phyloP scores from a whole-genome alignment of 1,140 invertebrate genomes.

The Aphaenogaster rudis region DNA sequence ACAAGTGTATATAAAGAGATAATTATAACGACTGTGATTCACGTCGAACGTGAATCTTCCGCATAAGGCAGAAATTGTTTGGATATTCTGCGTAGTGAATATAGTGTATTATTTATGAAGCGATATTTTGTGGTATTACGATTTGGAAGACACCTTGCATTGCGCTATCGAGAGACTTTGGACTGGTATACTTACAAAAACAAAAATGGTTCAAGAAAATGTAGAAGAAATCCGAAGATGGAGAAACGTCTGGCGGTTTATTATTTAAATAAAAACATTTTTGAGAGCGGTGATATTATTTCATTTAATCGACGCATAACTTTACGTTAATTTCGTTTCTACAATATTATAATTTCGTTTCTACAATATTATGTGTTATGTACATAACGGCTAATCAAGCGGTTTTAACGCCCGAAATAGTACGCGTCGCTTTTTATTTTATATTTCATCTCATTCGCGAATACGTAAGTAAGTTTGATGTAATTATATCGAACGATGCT shows the following conservation, averaged over 20 bases:
- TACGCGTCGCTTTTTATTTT: slow-evolving; percentile 6
- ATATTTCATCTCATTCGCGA: background rate
- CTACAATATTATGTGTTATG: slow-evolving; percentile 12
- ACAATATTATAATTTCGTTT: background rate
- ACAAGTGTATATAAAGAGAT: slow-evolving; percentile 76
- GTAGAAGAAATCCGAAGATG: slow-evolving; percentile 59
- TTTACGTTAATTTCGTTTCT: slow-evolving; percentile 32
- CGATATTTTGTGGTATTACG: slow-evolving; percentile 75
- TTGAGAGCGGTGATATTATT: slow-evolving; percentile 24
- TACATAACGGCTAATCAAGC: background rate
- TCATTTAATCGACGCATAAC: slow-evolving; percentile 19
- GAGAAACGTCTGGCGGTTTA: slow-evolving; percentile 29
- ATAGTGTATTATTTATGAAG: slow-evolving; percentile 80
- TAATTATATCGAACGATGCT: slow-evolving; percentile 37
- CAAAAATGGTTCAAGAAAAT: slow-evolving; percentile 34
- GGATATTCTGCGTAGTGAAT: slow-evolving; percentile 78
- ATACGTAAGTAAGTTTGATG: slow-evolving; percentile 6
- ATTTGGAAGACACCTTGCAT: slow-evolving; percentile 75
- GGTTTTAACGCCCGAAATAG: background rate
- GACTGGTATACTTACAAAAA: slow-evolving; percentile 70
- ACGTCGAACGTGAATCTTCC: slow-evolving; percentile 69
- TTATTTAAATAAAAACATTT: slow-evolving; percentile 43
- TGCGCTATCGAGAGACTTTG: slow-evolving; percentile 76
- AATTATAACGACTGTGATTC: slow-evolving; percentile 68
- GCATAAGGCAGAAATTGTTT: slow-evolving; percentile 61